Evolutionary conservation across 2,888 invertebrate genomes (phyloP).

Genomic region (Nudaria mundana): DNA sequence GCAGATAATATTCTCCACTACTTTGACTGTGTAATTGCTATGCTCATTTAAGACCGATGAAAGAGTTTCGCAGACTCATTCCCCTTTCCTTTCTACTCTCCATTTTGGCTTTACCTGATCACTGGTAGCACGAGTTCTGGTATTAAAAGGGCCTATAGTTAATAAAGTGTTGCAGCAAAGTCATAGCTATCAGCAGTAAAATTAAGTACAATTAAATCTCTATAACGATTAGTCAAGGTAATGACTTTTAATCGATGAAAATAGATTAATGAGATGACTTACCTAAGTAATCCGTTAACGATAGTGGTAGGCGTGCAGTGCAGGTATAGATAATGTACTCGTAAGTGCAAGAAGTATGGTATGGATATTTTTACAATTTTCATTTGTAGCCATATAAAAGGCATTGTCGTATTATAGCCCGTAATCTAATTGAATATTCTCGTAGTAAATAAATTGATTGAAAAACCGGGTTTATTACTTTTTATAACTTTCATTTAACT

Average conservation of each 20-base stretch:
- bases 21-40: too few species aligned
- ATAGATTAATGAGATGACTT: constrained; percentile 73
- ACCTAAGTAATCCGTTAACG: constrained; percentile 73
- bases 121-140: too few species aligned
- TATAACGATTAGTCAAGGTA: too few species aligned
- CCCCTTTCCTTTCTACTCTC: too few species aligned
- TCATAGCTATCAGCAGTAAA: too few species aligned
- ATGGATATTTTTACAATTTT: constrained; percentile 35
- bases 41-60: too few species aligned
- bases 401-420: constrained; percentile 23
- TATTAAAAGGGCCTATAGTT: too few species aligned
- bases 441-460: constrained; percentile 40
- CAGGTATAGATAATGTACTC: constrained; percentile 57
- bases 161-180: too few species aligned
- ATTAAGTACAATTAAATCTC: too few species aligned
- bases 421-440: constrained; percentile 42
- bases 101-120: too few species aligned
- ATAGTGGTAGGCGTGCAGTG: constrained; percentile 62
- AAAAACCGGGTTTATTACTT: constrained; percentile 35
- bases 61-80: too few species aligned
- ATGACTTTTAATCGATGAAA: constrained; percentile 66
- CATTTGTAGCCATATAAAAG: constrained; percentile 28
- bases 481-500: constrained; percentile 27
- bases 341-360: constrained; percentile 51
- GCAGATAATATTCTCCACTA: too few species aligned